Evolutionary conservation across 2,797 vertebrate species (phyloP), one percentile per base, ranked within the genome.

Genomic region (Argyrosomus regius): DNA sequence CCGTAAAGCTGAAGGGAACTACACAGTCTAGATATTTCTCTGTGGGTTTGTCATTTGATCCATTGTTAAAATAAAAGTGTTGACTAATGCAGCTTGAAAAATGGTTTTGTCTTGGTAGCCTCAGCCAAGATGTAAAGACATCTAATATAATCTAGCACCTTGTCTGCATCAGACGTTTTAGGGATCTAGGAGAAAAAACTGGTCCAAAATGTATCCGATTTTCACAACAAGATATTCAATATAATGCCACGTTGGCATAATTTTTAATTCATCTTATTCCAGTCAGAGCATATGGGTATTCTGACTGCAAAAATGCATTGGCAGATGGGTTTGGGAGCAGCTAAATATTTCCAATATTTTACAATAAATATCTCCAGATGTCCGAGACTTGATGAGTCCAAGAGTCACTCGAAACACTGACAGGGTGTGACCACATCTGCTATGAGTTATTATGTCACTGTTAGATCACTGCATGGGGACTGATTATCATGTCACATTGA

Each of bases 401-500:
- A 20, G 18, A 62, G 45, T 45, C 11, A 39, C 35, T 9, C 16
- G 41, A 31, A 52, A 39, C 52, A 35, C 9, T 31, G 61, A 56
- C 53, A 75, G 50, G 8, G 58, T 60, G 26, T 52, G 49, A 64
- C 4, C 49, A 61, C 61, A 56, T 78, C 41, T 31, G 28, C 58
- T 58, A 0, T 64, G n/a, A 28, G 41, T 22, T 24, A 49, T 67
- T 20, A 20, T 49, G 57, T 66, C 31, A 54, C 22, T 26, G 52
- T 75, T 43, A 26, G 12, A 64, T 43, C 11, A 35, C 10, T 5
- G 22, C 57, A 70, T 20, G 28, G 20, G 24, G 8, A 18, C 48
- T 52, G 49, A 70, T 63, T 39, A 48, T 59, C 28, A 50, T 63
- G 56, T 64, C 72, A 78, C 20, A 66, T 43, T 62, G 0, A 78